A percentile compares a stretch with the other conserved stretches of the same genome.
These are phyloP conservation scores for Limnephilus auricula DNA, from an alignment of 2,888 invertebrate species.

Conservation along the genomic window DNA sequence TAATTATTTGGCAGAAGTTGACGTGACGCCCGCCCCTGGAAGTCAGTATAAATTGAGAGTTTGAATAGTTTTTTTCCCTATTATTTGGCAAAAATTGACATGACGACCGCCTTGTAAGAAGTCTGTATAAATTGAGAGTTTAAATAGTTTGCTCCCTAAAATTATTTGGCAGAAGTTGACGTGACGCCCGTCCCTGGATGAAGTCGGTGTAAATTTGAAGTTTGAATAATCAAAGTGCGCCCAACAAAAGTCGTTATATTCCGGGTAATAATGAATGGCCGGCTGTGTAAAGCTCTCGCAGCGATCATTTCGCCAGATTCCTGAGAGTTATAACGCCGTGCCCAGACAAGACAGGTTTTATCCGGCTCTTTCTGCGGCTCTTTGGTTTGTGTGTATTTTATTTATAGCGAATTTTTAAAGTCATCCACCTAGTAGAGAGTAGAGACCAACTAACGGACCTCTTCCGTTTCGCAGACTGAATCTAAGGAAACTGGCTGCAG, in stretches of 20 bases:
- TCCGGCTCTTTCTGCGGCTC: slow-evolving; percentile 4
- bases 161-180: not conserved
- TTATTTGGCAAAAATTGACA: no score
- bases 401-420: slow-evolving; percentile 51
- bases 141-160: not conserved
- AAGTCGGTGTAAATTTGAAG: not conserved
- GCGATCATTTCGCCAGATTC: slow-evolving; percentile 43
- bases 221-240: slow-evolving; percentile 32
- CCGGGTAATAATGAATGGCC: slow-evolving; percentile 44
- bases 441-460: slow-evolving; percentile 39
- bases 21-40: not conserved
- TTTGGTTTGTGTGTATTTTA: slow-evolving; percentile 47
- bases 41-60: no score
- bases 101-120: not conserved
- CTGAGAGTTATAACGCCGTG: slow-evolving; percentile 12
- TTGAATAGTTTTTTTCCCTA: no score
- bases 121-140: not conserved
- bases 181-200: not conserved
- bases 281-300: slow-evolving; percentile 25
- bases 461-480: slow-evolving; percentile 40
- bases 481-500: not conserved
- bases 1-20: not conserved
- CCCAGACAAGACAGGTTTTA: slow-evolving; percentile 41
- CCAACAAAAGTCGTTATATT: slow-evolving; percentile 43
- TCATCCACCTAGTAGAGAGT: slow-evolving; percentile 34